Base-by-base conservation (phyloP, 2,888 invertebrate genomes). In the Heliconius aoede region DNA sequence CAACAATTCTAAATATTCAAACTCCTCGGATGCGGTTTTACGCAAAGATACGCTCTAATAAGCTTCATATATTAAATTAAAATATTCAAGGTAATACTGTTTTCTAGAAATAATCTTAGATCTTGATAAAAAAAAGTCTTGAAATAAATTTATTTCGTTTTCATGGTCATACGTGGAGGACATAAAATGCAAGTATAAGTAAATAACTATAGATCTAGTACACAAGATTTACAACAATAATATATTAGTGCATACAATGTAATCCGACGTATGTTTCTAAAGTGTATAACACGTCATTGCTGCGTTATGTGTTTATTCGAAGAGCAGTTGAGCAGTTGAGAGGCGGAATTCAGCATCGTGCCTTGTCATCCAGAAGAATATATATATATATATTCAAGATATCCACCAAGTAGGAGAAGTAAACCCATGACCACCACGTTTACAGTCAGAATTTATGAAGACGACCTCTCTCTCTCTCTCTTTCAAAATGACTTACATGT, bases 21-120 rank as follows among this genome's bases (percentile, higher is more conserved):
- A 73, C 62, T 8, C 71, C 67, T 73, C 74, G 78, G 79, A 76
- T 79, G 78, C 61, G 78, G 77, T 79, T 74, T 73, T 77, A 77
- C 79, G 76, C 72, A 77, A 74, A 72, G 77, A 61, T 65, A 79
- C 78, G 79, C 78, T 79, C 79, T 79, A 79, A 76, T 79, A 79
- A 79, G 61, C 73, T 65, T 73, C 73, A 72, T 71, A 69, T 68
- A 74, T 72, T 73, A 73, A 79, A 75, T 76, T 79, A 72, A 76
- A 79, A 78, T 40, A 55, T 78, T 73, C 78, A 79, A 79, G 79
- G 79, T 58, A 61, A 61, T 61, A 58, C 61, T 74, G 68, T 75
- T 58, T 65, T 72, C 76, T 72, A 67, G 36, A 72, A 72, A 68
- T 64, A 71, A 24, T 68, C 62, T 61, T 9, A 65, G 69, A 79